Percentiles rank a stretch among this genome's conserved stretches.
These are phyloP conservation scores for Sebastes kiyomatsui DNA, from an alignment of 2,797 vertebrate genomes.

Conservation along the genomic window DNA sequence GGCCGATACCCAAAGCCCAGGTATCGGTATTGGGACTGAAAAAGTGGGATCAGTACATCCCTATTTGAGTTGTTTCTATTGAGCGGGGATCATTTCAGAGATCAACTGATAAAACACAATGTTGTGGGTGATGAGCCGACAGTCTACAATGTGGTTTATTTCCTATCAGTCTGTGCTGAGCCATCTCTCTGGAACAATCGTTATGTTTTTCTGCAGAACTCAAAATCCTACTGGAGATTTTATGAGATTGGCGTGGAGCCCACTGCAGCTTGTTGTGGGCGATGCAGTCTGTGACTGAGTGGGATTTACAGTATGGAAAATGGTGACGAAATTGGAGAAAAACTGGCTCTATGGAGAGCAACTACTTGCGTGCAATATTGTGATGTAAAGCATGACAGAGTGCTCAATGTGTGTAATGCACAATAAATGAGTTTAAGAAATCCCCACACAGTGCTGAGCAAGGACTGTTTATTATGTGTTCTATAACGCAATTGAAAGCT, in stretches of 20 bases:
- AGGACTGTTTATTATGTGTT: constrained; percentile 6
- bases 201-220: constrained; percentile 7
- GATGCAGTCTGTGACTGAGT: constrained; percentile 10
- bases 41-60: neutral
- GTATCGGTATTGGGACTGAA: neutral
- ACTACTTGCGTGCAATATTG: constrained; percentile 12
- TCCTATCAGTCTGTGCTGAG: constrained; percentile 21
- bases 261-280: neutral
- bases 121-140: neutral
- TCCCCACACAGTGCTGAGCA: constrained; percentile 6
- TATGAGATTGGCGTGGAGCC: neutral
- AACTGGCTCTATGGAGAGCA: constrained; percentile 13
- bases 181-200: constrained; percentile 17
- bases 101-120: neutral
- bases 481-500: neutral
- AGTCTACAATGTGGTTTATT: constrained; percentile 17
- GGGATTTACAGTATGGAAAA: constrained; percentile 1
- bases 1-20: neutral
- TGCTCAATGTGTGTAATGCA: constrained; percentile 2
- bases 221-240: constrained; percentile 11
- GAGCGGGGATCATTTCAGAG: constrained; percentile 7
- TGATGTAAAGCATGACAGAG: constrained; percentile 1
- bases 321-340: neutral
- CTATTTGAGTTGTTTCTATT: neutral
- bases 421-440: constrained; percentile 8